Conservation (phyloP, 2,113 vertebrate species). For the Cheirogaleus medius region DNA sequence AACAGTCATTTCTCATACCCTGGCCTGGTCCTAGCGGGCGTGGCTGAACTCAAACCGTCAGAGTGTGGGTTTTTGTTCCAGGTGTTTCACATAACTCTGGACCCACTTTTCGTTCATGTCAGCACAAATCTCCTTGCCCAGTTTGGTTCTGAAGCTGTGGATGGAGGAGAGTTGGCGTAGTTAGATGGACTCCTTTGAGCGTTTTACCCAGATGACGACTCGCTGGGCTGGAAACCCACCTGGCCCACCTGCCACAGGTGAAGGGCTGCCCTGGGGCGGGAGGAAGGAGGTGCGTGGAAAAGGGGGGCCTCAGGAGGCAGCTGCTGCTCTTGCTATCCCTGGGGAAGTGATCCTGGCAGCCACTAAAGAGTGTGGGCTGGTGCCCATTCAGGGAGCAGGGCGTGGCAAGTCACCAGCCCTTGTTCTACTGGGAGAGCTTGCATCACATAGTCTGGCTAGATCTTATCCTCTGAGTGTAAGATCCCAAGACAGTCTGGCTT, state of each 20-base stretch:
- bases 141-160: background rate
- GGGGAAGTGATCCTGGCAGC: background rate
- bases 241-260: no score
- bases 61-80: background rate
- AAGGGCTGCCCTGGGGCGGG: background rate
- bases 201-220: no score
- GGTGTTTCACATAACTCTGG: background rate
- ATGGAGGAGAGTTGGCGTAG: background rate
- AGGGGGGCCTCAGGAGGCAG: background rate
- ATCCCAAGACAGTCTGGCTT: background rate
- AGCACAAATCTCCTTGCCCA: background rate
- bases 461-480: background rate
- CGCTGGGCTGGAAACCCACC: background rate
- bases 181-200: background rate
- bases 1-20: accelerated
- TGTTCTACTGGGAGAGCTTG: background rate
- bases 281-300: background rate
- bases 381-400: background rate
- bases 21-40: background rate
- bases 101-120: background rate
- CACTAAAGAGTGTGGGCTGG: background rate
- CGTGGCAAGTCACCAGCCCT: background rate
- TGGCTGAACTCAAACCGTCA: background rate
- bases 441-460: background rate
- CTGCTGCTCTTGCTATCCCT: accelerated